Evolutionary conservation across 2,888 invertebrate genomes (phyloP), one percentile per base, ranked within the genome.

Genomic region (Quadroppia sp.): DNA sequence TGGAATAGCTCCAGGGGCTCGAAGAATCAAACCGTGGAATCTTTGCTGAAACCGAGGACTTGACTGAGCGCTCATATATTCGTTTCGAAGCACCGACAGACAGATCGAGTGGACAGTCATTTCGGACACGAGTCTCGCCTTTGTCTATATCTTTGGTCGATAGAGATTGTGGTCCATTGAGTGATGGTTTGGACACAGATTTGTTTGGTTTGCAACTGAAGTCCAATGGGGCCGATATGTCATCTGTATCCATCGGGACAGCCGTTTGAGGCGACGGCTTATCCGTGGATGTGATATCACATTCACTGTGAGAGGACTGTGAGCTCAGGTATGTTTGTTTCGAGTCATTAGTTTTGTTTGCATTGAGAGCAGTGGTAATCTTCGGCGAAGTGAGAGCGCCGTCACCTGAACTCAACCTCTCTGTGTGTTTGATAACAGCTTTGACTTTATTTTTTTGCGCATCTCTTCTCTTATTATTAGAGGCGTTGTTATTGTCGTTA

Each of bases 51-150:
- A 75, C 73, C 23, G 75, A 74, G 17, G 73, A 64, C 36, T 77
- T 77, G 32, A 71, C 17, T 25, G 67, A 67, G 40, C 13, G 42
- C 20, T 6, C 28, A 17, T 17, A 67, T 17, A 20, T 32, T 36
- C 67, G 36, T 23, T 67, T 67, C 6, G 36, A 36, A 7, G 36
- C 6, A 3, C 67, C 87, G 23, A 90, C 88, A 0, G 92, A 91
- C 59, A 93, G 84, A 82, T 93, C 93, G 76, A 93, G 83, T 0
- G 94, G 91, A 78, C 90, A 87, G 80, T 86, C 86, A 40, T 78
- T 78, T 76, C 83, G 83, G 3, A 82, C 82, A 36, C 85, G 84
- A 4, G 23, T 9, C n/a, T 67, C 40, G 3, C 20, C 23, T 32
- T 32, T 67, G 32, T 90, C 86, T 45, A 87, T 89, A 77, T 90